These are phyloP conservation scores for Dusona sp. DNA, from an alignment of 2,888 invertebrate genomes.

Conservation along the genomic window DNA sequence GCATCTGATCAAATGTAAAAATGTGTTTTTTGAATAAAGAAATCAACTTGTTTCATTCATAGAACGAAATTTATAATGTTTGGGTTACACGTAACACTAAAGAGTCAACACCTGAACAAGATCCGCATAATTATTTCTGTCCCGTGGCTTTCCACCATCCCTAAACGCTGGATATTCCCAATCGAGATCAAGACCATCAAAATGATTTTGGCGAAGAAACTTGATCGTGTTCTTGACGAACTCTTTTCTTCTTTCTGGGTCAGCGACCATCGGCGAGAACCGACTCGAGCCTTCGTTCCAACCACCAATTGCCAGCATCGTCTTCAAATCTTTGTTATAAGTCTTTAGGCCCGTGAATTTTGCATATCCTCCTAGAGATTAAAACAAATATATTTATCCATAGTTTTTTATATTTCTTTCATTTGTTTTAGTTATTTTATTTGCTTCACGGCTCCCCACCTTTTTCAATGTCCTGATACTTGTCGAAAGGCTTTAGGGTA, in stretches of 20 bases:
- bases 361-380: constrained; percentile 92
- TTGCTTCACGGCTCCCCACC: constrained; percentile 86
- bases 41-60: too few species aligned
- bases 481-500: constrained; percentile 96
- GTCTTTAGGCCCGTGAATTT: constrained; percentile 97
- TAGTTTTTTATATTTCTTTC: background rate
- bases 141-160: constrained; percentile 89
- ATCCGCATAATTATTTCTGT: constrained; percentile 94
- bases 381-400: constrained; percentile 13
- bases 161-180: constrained; percentile 95
- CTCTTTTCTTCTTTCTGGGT: constrained; percentile 90
- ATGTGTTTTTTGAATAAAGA: too few species aligned
- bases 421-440: background rate
- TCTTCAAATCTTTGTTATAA: constrained; percentile 96
- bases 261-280: constrained; percentile 96
- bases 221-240: constrained; percentile 94
- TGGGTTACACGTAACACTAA: background rate
- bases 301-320: constrained; percentile 95
- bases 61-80: too few species aligned
- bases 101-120: constrained; percentile 89
- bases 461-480: constrained; percentile 98
- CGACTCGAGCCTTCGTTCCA: constrained; percentile 97
- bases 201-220: constrained; percentile 95
- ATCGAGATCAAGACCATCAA: constrained; percentile 96
- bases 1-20: too few species aligned